phyloP scores from a whole-genome alignment of 1,140 invertebrate genomes.

The Colletes latitarsis region DNA sequence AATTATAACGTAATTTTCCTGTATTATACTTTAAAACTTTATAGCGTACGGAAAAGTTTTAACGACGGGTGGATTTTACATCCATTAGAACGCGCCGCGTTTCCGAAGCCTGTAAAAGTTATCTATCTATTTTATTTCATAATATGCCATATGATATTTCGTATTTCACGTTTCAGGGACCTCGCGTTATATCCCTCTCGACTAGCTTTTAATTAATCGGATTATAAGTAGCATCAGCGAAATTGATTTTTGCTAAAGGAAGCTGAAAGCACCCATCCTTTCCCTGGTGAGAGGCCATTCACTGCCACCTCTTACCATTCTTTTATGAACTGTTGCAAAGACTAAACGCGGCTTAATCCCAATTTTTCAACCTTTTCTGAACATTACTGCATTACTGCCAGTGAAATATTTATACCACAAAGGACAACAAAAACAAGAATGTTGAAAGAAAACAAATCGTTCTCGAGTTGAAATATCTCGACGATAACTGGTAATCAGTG shows the following conservation, averaged over 20 bases:
- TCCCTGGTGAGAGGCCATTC: slow-evolving; percentile 24
- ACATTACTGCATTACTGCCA: too few relatives aligned
- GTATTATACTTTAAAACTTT: slow-evolving; percentile 22
- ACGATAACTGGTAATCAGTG: too few relatives aligned
- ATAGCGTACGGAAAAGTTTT: slow-evolving; percentile 13
- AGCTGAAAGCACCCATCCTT: slow-evolving; percentile 40
- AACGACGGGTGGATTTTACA: slow-evolving; percentile 22
- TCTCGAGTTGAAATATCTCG: too few relatives aligned
- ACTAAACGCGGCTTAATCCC: slow-evolving; percentile 14
- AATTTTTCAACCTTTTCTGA: slow-evolving; percentile 8
- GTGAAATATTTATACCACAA: too few relatives aligned
- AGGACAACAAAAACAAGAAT: background rate
- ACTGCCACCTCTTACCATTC: slow-evolving; percentile 24
- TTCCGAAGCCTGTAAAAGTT: background rate
- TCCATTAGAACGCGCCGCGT: slow-evolving; percentile 26
- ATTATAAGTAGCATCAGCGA: slow-evolving; percentile 54
- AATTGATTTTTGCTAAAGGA: slow-evolving; percentile 58
- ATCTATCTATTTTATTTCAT: slow-evolving; percentile 20
- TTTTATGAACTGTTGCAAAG: slow-evolving; percentile 29
- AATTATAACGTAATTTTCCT: slow-evolving; percentile 34
- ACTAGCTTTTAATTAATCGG: slow-evolving; percentile 53
- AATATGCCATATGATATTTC: slow-evolving; percentile 30
- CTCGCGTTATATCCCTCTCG: background rate
- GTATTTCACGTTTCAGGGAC: slow-evolving; percentile 15
- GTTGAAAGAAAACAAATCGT: background rate